phyloP scores from a whole-genome alignment of 2,113 vertebrate species.

The Alethe diademata region DNA sequence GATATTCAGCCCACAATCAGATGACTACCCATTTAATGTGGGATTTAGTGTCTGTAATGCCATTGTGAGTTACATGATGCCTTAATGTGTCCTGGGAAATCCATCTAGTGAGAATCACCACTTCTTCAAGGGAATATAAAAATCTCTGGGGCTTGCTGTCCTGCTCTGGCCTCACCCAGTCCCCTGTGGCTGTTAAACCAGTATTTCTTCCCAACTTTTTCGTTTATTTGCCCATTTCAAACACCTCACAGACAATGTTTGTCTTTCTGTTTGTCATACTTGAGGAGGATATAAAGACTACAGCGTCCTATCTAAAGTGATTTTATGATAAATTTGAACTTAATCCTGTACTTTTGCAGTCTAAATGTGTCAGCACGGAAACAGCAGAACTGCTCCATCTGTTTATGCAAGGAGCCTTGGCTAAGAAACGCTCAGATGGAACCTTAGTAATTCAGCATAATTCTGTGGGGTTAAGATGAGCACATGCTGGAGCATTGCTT shows the following conservation, averaged over 20 bases:
- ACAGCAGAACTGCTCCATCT: conserved; percentile 23
- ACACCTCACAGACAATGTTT: not conserved
- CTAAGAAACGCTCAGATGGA: conserved; percentile 28
- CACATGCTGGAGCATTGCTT: not conserved
- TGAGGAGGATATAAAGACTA: not conserved
- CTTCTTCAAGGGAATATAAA: not conserved
- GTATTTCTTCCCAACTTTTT: not conserved
- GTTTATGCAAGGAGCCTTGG: conserved; percentile 33
- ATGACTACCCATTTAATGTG: not conserved
- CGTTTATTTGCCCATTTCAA: not conserved
- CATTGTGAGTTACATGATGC: not conserved
- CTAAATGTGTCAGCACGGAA: conserved; percentile 14
- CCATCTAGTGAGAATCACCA: not conserved
- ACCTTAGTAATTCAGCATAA: not conserved
- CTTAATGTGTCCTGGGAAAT: not conserved
- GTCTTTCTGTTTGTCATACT: not conserved
- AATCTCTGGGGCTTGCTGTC: not conserved
- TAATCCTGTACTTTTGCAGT: conserved; percentile 25
- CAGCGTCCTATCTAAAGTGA: not conserved
- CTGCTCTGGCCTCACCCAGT: not conserved
- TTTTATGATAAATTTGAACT: conserved; percentile 54
- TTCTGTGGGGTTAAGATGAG: conserved; percentile 14
- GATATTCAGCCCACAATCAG: not conserved
- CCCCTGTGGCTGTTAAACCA: not conserved
- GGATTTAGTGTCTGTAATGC: not conserved